Percentiles rank a stretch among this genome's conserved stretches.
Evolutionary conservation across 2,888 invertebrate genomes (phyloP).

Genomic region (Bimastos eiseni): DNA sequence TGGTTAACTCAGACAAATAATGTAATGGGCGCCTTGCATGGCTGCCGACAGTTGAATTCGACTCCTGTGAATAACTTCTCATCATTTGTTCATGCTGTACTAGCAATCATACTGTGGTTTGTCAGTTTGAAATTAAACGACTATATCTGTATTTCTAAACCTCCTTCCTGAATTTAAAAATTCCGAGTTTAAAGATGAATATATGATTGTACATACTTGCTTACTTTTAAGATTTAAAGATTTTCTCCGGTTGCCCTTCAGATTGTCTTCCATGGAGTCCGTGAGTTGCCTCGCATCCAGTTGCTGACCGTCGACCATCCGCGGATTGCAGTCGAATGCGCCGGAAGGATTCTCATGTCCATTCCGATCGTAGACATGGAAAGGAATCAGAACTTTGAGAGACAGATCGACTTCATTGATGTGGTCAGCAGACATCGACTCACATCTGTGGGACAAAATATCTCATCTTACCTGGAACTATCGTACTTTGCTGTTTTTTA

Average conservation of each 20-base stretch:
- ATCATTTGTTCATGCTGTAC: no score
- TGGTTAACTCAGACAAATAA: no score
- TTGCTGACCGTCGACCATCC: slow-evolving; percentile 46
- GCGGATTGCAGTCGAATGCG: slow-evolving; percentile 45
- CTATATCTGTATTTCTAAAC: no score
- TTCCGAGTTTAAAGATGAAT: neutral
- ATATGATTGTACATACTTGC: neutral
- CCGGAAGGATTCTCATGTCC: slow-evolving; percentile 38
- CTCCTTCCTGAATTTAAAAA: neutral
- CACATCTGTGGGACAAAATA: neutral
- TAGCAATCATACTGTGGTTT: no score
- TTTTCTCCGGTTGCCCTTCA: slow-evolving; percentile 26
- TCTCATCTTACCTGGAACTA: neutral
- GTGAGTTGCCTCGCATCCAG: slow-evolving; percentile 45
- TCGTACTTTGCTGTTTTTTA: no score
- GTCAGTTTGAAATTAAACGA: no score
- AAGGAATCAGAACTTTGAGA: slow-evolving; percentile 46
- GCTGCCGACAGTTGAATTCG: no score
- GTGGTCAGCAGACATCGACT: slow-evolving; percentile 40
- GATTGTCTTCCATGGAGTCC: slow-evolving; percentile 49
- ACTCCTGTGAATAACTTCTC: no score
- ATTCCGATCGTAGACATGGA: slow-evolving; percentile 41
- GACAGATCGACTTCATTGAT: slow-evolving; percentile 43
- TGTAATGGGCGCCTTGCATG: no score
- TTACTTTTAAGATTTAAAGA: neutral